These are phyloP conservation scores for Siphamia tubifer DNA, from an alignment of 2,113 vertebrate species.

Conservation along the genomic window DNA sequence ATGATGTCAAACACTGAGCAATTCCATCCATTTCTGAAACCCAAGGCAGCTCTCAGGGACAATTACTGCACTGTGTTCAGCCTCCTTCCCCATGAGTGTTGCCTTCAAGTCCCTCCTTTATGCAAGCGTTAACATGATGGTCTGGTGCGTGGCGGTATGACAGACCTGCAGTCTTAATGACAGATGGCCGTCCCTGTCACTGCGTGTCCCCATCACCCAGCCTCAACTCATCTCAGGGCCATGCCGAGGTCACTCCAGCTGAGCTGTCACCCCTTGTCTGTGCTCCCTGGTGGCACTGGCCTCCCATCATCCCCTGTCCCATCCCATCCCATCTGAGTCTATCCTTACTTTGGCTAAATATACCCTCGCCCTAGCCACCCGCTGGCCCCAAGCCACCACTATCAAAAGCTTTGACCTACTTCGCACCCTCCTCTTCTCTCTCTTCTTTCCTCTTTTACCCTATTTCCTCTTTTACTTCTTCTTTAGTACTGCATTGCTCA, in stretches of 20 bases:
- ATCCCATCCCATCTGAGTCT: slow-evolving; percentile 25
- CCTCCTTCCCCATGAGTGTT: not conserved
- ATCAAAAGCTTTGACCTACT: slow-evolving; percentile 64
- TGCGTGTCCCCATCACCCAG: slow-evolving; percentile 5
- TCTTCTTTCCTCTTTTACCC: not conserved
- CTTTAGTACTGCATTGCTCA: slow-evolving; percentile 19
- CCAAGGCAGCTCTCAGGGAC: not conserved
- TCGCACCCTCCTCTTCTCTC: slow-evolving; percentile 15
- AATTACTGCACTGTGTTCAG: not conserved
- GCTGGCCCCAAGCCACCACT: not conserved
- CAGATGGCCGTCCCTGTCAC: slow-evolving; percentile 38
- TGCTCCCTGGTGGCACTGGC: slow-evolving; percentile 10
- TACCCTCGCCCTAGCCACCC: slow-evolving; percentile 29
- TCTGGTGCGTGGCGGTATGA: not conserved
- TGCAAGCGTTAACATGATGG: not conserved
- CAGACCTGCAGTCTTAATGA: slow-evolving; percentile 21
- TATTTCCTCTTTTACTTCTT: not conserved
- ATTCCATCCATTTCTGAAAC: slow-evolving; percentile 7
- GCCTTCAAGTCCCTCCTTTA: too few relatives aligned
- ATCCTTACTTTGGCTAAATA: slow-evolving; percentile 52
- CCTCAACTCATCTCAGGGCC: slow-evolving; percentile 10
- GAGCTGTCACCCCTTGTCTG: slow-evolving; percentile 45
- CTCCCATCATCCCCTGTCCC: slow-evolving; percentile 27
- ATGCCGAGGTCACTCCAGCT: slow-evolving; percentile 14
- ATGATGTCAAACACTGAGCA: not conserved